phyloP scores from a whole-genome alignment of 2,888 invertebrate species.

The Ornithoptera alexandrae region DNA sequence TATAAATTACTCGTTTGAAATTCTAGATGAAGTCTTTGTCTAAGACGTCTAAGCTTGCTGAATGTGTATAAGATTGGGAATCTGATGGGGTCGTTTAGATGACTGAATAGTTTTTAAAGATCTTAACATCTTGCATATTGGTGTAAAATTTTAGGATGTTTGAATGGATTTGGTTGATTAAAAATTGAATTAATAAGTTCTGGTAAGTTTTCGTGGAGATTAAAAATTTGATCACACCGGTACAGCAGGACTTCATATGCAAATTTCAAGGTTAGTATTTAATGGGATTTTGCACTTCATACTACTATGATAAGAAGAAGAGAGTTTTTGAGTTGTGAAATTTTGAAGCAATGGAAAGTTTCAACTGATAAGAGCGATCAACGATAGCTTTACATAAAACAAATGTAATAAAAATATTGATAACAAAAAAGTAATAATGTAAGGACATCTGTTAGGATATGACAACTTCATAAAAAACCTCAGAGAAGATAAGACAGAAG shows the following conservation, averaged over 20 bases:
- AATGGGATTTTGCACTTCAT: too few relatives aligned
- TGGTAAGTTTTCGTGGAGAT: too few relatives aligned
- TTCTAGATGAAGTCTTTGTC: constrained; percentile 11
- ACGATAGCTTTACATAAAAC: neutral
- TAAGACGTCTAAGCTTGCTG: neutral
- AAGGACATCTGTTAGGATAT: neutral
- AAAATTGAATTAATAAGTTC: neutral
- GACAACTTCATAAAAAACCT: too few relatives aligned
- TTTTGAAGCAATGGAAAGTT: neutral
- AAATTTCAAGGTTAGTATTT: too few relatives aligned
- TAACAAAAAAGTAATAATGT: neutral
- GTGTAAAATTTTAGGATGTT: constrained; percentile 5
- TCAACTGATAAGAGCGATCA: too few relatives aligned
- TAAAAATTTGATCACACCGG: too few relatives aligned
- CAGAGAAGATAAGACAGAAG: too few relatives aligned
- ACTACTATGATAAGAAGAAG: neutral
- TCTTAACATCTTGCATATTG: neutral
- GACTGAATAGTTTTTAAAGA: neutral
- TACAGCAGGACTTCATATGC: too few relatives aligned
- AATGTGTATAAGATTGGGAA: neutral
- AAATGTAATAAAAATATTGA: neutral
- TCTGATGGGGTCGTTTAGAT: neutral
- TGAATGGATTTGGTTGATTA: neutral
- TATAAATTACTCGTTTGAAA: constrained; percentile 11
- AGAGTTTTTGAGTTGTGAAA: neutral